Evolutionary conservation across 2,113 vertebrate genomes (phyloP), one percentile per base, ranked within the genome.

Genomic region (Antigone vipio): DNA sequence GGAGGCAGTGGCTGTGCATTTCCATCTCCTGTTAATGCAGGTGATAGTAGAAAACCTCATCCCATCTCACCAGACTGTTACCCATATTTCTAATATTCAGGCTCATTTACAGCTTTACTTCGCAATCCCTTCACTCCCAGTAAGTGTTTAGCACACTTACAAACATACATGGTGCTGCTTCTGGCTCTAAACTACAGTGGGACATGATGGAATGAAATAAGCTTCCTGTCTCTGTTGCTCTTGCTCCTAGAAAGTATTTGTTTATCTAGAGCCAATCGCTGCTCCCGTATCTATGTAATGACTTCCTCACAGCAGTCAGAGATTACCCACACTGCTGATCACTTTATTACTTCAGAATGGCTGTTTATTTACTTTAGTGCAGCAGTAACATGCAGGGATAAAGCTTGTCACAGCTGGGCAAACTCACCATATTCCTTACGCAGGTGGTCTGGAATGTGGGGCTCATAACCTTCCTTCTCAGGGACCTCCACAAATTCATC

Each of bases 391-490:
- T 50, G 68, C 77, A 87, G 94, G 92, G 95, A 94, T 95, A 94
- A 94, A 90, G 96, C 91, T 32, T 53, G 93, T 90, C 96, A 85
- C 97, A 97, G 97, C 96, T 98, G 97, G 97, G 96, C 91, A 98
- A 98, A 98, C 99, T 99, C 96, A 99, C 99, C 99, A 5, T 98
- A 99, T 78, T 99, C 98, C 0, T 97, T 96, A 73, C 98, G 97
- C 63, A 99, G 98, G 98, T 99, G 98, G 85, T 99, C 98, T 44
- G 98, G 99, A 97, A 99, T 98, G 96, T 98, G 96, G 1, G 99
- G 98, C 91, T 99, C 99, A 5, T 98, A 99, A 64, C 99, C 99
- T 82, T 99, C 99, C 96, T 99, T 99, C 96, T 99, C 99, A 3
- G 99, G 99, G 88, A 99, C 99, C 92, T 99, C 99, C 89, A 99